Conservation (phyloP, 2,797 vertebrate species). For the Loriculus beryllinus region DNA sequence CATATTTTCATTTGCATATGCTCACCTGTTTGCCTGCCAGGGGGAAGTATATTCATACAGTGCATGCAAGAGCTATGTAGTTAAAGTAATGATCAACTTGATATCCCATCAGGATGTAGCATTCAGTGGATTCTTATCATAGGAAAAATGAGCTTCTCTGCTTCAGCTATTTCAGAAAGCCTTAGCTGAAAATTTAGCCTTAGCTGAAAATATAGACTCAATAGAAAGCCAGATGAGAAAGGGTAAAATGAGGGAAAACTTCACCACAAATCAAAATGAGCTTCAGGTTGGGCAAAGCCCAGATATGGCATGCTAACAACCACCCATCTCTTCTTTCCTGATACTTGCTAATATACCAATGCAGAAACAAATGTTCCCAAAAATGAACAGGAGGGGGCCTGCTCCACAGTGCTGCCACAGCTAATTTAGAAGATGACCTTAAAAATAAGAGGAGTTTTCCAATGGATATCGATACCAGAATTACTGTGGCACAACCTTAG, state of each 20-base stretch:
- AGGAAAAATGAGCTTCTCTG: not conserved
- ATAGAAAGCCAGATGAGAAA: not conserved
- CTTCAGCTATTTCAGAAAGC: not conserved
- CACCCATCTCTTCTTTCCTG: not conserved
- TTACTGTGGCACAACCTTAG: not conserved
- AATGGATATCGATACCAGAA: not conserved
- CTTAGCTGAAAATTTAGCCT: not conserved
- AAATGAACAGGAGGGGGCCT: fast-evolving
- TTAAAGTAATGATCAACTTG: not conserved
- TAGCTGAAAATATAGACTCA: not conserved
- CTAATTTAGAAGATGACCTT: not conserved
- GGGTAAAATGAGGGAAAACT: not conserved
- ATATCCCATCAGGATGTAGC: not conserved
- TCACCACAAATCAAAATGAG: not conserved
- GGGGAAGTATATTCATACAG: not conserved
- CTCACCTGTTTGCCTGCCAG: not conserved
- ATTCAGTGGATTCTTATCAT: not conserved
- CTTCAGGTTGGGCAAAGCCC: not conserved
- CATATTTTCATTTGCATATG: not conserved
- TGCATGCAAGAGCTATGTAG: not conserved
- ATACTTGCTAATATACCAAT: not conserved
- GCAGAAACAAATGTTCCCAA: not conserved
- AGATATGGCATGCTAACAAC: not conserved
- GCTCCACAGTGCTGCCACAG: not conserved
- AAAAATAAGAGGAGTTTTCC: not conserved